Base-by-base conservation (phyloP, 2,888 invertebrate genomes). In the Tachystola acroxantha region DNA sequence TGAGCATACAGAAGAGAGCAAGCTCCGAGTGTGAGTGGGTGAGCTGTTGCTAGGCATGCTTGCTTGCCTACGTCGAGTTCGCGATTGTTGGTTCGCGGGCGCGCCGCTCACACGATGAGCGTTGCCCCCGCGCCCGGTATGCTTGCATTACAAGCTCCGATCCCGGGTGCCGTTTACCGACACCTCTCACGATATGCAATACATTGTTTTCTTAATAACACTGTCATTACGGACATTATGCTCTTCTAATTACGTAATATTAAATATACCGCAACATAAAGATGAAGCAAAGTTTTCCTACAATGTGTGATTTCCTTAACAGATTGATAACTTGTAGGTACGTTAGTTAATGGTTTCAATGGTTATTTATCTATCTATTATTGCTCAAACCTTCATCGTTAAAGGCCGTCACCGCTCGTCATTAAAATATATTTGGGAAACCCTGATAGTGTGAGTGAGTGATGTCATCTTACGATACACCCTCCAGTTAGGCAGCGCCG, bases 71-170 rank as follows among this genome's bases (percentile, higher is more conserved):
- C 65, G 69, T 67, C 74, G 78, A 72, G 78, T 81, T 82, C 70
- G 82, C 84, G 75, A 81, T 79, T 78, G 82, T 79, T 74, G 67
- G 64, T 53, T 56, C 30, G 31, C 26, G 26, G 36, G 48, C 74
- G 71, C 73, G 67, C 57, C 76, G 80, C 80, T 84, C 84, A 82
- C 84, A 84, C 84, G 84, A 75, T 81, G 82, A 81, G 64, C 84
- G 69, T 84, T 84, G 84, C 82, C 84, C 82, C 72, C 78, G 66
- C 57, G 55, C 53, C 20, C 20, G 32, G 6, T 20, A 16, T 7
- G 25, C 25, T 37, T 34, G 37, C 43, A 42, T 40, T 42, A 36
- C 46, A 40, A 37, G 36, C 48, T 46, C 44, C 45, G 46, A 53
- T 54, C 53, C 56, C 48, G 57, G 50, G 54, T 63, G 57, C 56